phyloP scores from a whole-genome alignment of 2,888 invertebrate species.

The Cerastis rubricosa region DNA sequence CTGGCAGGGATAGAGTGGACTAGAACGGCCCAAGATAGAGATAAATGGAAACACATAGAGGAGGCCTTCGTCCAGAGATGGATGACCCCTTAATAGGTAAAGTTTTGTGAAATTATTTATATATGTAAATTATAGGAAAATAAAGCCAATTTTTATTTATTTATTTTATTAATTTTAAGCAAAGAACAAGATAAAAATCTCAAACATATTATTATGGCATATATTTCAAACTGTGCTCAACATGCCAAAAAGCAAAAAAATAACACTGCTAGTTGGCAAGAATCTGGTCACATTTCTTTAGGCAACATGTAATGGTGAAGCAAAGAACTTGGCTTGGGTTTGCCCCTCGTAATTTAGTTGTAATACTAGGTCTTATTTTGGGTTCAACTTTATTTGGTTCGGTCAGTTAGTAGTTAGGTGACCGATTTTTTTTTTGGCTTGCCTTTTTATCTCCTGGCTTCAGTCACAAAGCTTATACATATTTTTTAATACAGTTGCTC shows the following conservation, averaged over 20 bases:
- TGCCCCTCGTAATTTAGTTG: conserved; percentile 58
- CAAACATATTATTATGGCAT: conserved; percentile 41
- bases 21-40: too few species aligned
- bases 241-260: conserved; percentile 54
- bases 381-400: conserved; percentile 22
- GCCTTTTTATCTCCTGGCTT: neutral
- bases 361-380: conserved; percentile 56
- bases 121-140: too few species aligned
- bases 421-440: neutral
- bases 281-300: conserved; percentile 53
- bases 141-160: too few species aligned
- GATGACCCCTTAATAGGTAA: too few species aligned
- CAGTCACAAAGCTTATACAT: too few species aligned
- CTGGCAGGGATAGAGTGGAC: too few species aligned
- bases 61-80: too few species aligned
- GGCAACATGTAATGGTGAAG: conserved; percentile 50
- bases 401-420: conserved; percentile 26
- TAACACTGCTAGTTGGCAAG: conserved; percentile 52
- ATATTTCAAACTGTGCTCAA: conserved; percentile 50
- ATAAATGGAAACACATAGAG: too few species aligned
- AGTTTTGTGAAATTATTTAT: too few species aligned
- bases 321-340: conserved; percentile 59
- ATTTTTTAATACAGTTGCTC: too few species aligned
- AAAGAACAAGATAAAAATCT: conserved; percentile 35
- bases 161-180: neutral